Evolutionary conservation across 2,888 invertebrate genomes (phyloP).

Genomic region (Lithosia quadra): DNA sequence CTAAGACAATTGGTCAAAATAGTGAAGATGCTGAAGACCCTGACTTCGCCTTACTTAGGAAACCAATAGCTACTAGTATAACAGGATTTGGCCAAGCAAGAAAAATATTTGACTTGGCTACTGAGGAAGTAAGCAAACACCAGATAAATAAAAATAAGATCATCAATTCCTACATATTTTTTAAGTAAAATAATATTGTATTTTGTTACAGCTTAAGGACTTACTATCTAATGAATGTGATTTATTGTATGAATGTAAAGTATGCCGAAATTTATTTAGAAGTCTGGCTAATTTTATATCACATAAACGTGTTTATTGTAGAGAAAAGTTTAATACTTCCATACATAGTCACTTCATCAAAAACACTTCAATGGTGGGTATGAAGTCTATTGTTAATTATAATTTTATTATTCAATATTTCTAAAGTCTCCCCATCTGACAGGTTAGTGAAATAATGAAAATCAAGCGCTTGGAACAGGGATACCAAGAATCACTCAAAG

Average conservation of each 20-base stretch:
- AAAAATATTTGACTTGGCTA: constrained; percentile 91
- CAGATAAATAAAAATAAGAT: neutral
- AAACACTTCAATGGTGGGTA: constrained; percentile 79
- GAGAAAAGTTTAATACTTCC: constrained; percentile 83
- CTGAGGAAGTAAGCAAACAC: constrained; percentile 89
- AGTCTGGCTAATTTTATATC: constrained; percentile 95
- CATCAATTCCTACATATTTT: neutral
- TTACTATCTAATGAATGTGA: constrained; percentile 94
- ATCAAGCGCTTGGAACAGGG: constrained; percentile 82
- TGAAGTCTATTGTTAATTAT: neutral
- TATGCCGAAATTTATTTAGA: constrained; percentile 94
- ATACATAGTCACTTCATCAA: constrained; percentile 79
- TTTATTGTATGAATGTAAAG: constrained; percentile 95
- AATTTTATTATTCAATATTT: constrained; percentile 13
- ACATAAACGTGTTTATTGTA: constrained; percentile 95
- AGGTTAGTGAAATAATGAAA: constrained; percentile 79
- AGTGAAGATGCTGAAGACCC: constrained; percentile 77
- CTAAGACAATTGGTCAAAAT: constrained; percentile 61
- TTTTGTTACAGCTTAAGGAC: constrained; percentile 88
- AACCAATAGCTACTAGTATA: constrained; percentile 90
- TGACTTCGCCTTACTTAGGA: constrained; percentile 87
- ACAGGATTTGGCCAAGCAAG: constrained; percentile 90
- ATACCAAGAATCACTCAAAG: constrained; percentile 75
- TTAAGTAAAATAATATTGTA: constrained; percentile 5
- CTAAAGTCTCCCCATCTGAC: constrained; percentile 38